Percentiles rank a stretch among this genome's conserved stretches.
phyloP scores from a whole-genome alignment of 2,113 vertebrate species.

The Rhinoderma darwinii region DNA sequence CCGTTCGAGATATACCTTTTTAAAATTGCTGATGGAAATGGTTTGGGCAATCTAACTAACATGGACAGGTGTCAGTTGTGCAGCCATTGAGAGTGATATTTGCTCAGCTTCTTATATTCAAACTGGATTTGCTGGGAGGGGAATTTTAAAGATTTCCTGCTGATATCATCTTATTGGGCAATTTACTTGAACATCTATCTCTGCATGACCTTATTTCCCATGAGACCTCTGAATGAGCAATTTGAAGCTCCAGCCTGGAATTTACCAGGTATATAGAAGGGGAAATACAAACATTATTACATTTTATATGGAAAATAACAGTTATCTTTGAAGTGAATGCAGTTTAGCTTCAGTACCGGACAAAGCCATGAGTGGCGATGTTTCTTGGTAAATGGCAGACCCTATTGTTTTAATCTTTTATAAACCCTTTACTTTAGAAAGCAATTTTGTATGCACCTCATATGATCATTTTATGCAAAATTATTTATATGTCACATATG shows the following conservation, averaged over 20 bases:
- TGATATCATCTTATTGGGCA: background rate
- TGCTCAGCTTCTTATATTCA: background rate
- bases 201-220: slow-evolving; percentile 30
- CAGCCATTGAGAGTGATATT: background rate
- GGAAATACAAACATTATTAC: background rate
- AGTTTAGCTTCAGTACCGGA: too few species aligned
- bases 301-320: background rate
- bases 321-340: background rate
- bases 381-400: too few species aligned
- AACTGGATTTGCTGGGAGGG: background rate
- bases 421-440: too few species aligned
- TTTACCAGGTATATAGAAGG: slow-evolving; percentile 2
- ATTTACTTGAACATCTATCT: slow-evolving; percentile 27
- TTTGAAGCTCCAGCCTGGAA: background rate
- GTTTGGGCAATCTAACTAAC: too few species aligned
- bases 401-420: too few species aligned
- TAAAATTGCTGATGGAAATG: too few species aligned
- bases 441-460: too few species aligned
- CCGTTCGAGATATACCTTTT: too few species aligned
- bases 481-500: too few species aligned
- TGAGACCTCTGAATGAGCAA: background rate
- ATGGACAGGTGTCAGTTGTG: background rate
- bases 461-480: too few species aligned
- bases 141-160: slow-evolving; percentile 12
- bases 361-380: too few species aligned